Conservation (phyloP, 23 tunicate species). For the Oikopleura vanhoeffeni region DNA sequence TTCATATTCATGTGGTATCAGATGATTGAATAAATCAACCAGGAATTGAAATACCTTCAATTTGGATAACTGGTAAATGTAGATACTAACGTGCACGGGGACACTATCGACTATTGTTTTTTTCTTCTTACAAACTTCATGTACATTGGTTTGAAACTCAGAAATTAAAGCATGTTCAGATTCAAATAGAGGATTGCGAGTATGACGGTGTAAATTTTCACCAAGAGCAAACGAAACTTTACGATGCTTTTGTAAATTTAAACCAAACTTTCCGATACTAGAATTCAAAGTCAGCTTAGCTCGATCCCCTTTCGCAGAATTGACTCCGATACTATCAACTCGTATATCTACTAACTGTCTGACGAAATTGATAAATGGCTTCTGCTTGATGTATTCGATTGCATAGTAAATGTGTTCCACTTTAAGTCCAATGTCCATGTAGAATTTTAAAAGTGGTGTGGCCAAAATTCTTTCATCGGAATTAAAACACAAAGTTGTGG, state of each 20-base stretch:
- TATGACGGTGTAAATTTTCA: background rate
- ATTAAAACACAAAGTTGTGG: background rate
- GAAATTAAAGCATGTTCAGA: too few species aligned
- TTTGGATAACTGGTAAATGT: too few species aligned
- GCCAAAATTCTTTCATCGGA: background rate
- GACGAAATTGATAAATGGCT: background rate
- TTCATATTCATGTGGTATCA: too few species aligned
- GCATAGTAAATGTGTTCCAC: background rate
- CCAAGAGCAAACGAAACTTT: background rate
- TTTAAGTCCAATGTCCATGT: background rate
- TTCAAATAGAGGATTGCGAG: background rate
- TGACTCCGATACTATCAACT: background rate
- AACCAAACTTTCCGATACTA: background rate
- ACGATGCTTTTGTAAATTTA: background rate
- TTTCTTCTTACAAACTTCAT: background rate
- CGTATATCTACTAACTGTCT: background rate
- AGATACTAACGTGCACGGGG: too few species aligned
- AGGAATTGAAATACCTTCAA: too few species aligned
- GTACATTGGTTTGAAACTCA: too few species aligned
- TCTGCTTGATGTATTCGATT: background rate
- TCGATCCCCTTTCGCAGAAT: background rate
- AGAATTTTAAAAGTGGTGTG: background rate
- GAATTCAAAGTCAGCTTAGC: background rate
- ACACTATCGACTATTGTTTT: too few species aligned
- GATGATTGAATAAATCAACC: too few species aligned